Evolutionary conservation across 2,888 invertebrate species (phyloP).

Genomic region (Drosophila siamana): DNA sequence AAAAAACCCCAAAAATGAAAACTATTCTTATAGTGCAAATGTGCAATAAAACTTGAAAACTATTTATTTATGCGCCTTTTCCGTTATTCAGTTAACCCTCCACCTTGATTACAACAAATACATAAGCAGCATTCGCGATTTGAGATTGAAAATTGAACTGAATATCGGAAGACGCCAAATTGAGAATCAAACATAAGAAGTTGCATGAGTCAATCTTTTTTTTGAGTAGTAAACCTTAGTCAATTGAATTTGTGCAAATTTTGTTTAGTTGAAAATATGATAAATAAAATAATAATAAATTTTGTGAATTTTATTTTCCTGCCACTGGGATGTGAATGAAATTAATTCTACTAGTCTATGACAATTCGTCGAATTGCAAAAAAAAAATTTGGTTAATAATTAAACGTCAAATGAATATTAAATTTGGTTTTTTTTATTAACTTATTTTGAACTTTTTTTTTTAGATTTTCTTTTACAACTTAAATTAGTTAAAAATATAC

Average conservation of each 20-base stretch:
- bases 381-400: background rate
- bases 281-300: conserved; percentile 57
- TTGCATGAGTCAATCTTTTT: conserved; percentile 39
- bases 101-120: conserved; percentile 2
- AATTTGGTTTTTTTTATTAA: conserved; percentile 40
- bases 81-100: conserved; percentile 66
- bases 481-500: conserved; percentile 70
- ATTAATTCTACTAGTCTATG: background rate
- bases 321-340: background rate
- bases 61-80: conserved; percentile 64
- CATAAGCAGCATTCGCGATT: too few relatives aligned
- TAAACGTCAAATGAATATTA: background rate
- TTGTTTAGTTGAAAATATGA: conserved; percentile 65
- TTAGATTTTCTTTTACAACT: conserved; percentile 55
- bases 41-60: conserved; percentile 71
- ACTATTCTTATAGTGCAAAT: conserved; percentile 64
- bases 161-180: conserved; percentile 32
- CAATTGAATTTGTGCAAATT: conserved; percentile 66
- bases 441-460: conserved; percentile 45
- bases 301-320: conserved; percentile 16
- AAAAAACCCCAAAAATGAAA: conserved; percentile 48
- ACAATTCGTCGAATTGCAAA: too few relatives aligned
- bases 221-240: conserved; percentile 61
- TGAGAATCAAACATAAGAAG: conserved; percentile 39
- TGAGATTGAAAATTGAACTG: conserved; percentile 27